phyloP scores from a whole-genome alignment of 2,113 vertebrate species.

The Cercopithecus mona region DNA sequence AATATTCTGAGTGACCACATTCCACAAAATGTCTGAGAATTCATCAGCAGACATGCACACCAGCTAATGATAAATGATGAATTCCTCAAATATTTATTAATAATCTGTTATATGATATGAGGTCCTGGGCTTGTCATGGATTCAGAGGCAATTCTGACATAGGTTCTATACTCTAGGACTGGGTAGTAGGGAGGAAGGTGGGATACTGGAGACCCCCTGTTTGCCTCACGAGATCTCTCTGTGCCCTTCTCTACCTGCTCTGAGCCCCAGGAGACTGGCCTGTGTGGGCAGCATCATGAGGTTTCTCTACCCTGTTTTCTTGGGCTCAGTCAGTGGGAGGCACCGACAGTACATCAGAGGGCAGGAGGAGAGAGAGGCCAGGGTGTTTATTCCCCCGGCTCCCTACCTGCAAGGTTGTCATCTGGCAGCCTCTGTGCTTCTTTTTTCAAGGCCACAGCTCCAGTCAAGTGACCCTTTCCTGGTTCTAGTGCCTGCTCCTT shows the following conservation, averaged over 20 bases:
- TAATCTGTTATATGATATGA: not conserved
- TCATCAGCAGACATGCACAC: not conserved
- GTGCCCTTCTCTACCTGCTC: not conserved
- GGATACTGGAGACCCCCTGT: not conserved
- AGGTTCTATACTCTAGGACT: not conserved
- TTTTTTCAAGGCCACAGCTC: not conserved
- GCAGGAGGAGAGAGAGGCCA: not conserved
- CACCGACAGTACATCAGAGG: not conserved
- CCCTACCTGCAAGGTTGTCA: not conserved
- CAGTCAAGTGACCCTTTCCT: not conserved
- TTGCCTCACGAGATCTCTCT: not conserved
- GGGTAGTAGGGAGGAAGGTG: not conserved
- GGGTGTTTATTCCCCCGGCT: no score
- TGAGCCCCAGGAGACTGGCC: not conserved
- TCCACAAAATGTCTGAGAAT: not conserved
- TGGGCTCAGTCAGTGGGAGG: not conserved
- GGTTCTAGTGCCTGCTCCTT: not conserved
- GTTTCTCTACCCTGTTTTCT: not conserved
- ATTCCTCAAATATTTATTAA: not conserved
- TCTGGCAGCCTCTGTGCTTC: not conserved
- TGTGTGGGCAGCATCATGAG: accelerated
- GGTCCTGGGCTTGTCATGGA: not conserved
- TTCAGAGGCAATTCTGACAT: not conserved
- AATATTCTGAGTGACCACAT: not conserved
- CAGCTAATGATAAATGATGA: not conserved